Evolutionary conservation across 2,888 invertebrate species (phyloP).

Genomic region (Meteorus cinctellus): DNA sequence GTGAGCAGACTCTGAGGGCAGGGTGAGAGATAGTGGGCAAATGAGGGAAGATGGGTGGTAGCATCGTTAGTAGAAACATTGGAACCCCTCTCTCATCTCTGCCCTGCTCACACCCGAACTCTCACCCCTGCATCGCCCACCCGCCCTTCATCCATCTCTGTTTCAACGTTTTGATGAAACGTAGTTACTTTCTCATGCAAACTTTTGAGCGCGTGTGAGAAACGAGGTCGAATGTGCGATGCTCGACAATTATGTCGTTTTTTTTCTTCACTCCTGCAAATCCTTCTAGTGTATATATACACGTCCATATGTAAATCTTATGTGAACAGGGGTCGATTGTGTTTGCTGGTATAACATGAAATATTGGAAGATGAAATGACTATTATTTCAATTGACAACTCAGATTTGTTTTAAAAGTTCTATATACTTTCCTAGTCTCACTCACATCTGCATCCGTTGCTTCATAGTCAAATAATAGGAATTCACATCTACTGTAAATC

Average conservation of each 20-base stretch:
- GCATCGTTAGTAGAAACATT: slow-evolving; percentile 37
- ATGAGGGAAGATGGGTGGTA: slow-evolving; percentile 4
- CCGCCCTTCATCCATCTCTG: background rate
- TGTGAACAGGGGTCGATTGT: too few species aligned
- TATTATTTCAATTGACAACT: too few species aligned
- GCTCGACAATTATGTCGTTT: slow-evolving; percentile 2
- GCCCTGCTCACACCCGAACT: background rate
- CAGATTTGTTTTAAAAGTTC: too few species aligned
- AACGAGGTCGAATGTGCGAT: slow-evolving; percentile 24
- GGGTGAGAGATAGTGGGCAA: background rate
- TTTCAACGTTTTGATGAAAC: slow-evolving; percentile 9
- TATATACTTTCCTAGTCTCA: too few species aligned
- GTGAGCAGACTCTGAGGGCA: background rate
- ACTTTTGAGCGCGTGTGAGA: slow-evolving; percentile 11
- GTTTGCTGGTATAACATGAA: too few species aligned
- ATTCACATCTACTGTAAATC: too few species aligned
- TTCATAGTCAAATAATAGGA: too few species aligned
- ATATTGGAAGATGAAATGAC: background rate
- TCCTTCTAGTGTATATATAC: background rate
- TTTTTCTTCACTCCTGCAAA: background rate
- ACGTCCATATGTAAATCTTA: too few species aligned
- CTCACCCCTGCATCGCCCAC: background rate
- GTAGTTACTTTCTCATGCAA: slow-evolving; percentile 22
- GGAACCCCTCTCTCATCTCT: slow-evolving; percentile 1
- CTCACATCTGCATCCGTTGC: too few species aligned